Conservation (phyloP, 1,140 invertebrate genomes). For the Drosophila hydei region DNA sequence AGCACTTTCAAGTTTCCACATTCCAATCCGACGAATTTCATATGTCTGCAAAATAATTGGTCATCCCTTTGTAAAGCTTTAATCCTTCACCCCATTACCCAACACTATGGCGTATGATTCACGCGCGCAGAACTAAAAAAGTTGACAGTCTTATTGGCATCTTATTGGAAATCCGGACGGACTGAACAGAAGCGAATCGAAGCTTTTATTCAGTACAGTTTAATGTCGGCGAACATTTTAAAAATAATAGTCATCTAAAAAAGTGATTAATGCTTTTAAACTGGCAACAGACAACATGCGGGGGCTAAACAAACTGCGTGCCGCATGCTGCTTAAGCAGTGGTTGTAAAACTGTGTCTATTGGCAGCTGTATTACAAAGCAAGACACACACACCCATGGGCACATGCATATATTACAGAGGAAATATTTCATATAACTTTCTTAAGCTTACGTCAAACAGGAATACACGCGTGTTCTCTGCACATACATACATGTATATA, state of each 20-base stretch:
- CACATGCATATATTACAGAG: neutral
- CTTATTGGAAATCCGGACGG: conserved; percentile 8
- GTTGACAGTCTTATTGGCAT: conserved; percentile 28
- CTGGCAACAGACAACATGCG: neutral
- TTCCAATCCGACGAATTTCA: conserved; percentile 20
- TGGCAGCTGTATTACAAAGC: neutral
- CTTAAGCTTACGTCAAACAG: conserved; percentile 55
- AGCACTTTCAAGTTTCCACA: conserved; percentile 8
- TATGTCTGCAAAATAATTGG: neutral
- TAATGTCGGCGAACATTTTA: neutral
- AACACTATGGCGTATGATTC: conserved; percentile 15
- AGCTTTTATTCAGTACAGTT: no score
- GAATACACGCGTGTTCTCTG: neutral
- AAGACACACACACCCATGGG: conserved; percentile 2
- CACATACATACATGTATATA: neutral
- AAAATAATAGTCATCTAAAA: neutral
- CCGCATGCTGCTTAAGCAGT: neutral
- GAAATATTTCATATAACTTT: conserved; percentile 39
- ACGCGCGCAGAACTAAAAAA: conserved; percentile 9
- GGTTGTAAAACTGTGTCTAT: conserved; percentile 5
- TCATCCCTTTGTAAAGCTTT: conserved; percentile 13
- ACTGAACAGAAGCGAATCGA: no score
- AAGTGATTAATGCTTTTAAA: no score
- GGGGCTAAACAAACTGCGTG: neutral
- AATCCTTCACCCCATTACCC: neutral